These are phyloP conservation scores for Siniperca scherzeri DNA, from an alignment of 2,797 vertebrate genomes.

Conservation along the genomic window DNA sequence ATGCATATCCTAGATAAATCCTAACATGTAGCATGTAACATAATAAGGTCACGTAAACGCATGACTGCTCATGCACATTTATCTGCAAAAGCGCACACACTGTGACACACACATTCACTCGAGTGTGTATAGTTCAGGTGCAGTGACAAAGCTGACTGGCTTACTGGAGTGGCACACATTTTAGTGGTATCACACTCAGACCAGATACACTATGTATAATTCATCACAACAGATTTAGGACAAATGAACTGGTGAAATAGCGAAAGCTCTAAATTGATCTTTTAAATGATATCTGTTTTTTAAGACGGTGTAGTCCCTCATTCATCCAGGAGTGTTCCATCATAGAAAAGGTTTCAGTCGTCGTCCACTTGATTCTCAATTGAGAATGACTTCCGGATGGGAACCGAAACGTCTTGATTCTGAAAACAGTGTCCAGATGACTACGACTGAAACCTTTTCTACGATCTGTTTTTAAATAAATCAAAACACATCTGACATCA, in stretches of 20 bases:
- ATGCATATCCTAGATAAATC: conserved; percentile 58
- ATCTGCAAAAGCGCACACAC: conserved; percentile 64
- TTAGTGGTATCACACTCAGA: conserved; percentile 49
- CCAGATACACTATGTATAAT: conserved; percentile 64
- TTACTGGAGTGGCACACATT: conserved; percentile 50
- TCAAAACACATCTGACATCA: conserved; percentile 13
- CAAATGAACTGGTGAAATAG: conserved; percentile 30
- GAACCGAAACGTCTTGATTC: too few species aligned
- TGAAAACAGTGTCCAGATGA: too few species aligned
- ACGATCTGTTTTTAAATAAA: conserved; percentile 14
- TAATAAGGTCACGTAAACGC: conserved; percentile 78
- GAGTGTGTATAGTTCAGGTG: conserved; percentile 73
- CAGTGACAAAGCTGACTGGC: conserved; percentile 61
- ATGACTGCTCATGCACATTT: conserved; percentile 71
- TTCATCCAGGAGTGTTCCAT: too few species aligned
- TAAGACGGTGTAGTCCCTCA: too few species aligned
- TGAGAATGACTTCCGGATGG: too few species aligned
- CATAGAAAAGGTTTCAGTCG: too few species aligned
- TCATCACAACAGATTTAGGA: conserved; percentile 59
- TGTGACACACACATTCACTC: conserved; percentile 31
- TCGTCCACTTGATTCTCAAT: too few species aligned
- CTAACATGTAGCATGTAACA: conserved; percentile 50
- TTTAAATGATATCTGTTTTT: conserved; percentile 8
- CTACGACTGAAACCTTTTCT: too few species aligned
- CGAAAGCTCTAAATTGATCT: not conserved